phyloP scores from a whole-genome alignment of 2,797 vertebrate species.

The Poeciliopsis gracilis region DNA sequence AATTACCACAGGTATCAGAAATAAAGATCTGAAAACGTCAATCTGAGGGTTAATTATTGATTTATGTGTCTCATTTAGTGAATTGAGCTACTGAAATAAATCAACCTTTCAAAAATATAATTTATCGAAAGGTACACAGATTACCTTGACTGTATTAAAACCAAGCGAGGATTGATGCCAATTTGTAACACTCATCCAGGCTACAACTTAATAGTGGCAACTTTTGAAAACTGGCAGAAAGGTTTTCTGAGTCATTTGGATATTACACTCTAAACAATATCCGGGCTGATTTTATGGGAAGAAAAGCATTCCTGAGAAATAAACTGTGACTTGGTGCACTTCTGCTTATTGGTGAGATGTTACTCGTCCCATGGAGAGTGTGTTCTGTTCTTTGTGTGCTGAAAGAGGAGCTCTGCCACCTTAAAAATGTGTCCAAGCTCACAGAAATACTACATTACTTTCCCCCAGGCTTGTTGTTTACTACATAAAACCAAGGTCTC shows the following conservation, averaged over 20 bases:
- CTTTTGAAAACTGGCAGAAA: not conserved
- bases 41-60: not conserved
- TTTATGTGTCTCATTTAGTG: not conserved
- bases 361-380: not conserved
- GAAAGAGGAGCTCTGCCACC: not conserved
- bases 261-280: not conserved
- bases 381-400: not conserved
- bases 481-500: slow-evolving; percentile 19
- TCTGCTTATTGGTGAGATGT: not conserved
- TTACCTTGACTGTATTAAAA: not conserved
- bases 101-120: not conserved
- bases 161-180: not conserved
- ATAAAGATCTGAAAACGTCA: not conserved
- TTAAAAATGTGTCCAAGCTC: not conserved
- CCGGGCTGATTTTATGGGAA: not conserved
- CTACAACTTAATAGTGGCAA: not conserved
- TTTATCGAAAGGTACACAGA: not conserved
- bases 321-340: not conserved
- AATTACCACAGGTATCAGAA: not conserved
- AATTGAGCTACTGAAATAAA: not conserved
- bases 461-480: not conserved
- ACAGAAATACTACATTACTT: not conserved
- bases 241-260: not conserved
- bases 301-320: not conserved
- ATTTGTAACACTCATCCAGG: not conserved